phyloP scores from a whole-genome alignment of 1,140 invertebrate genomes.

The Pseudachorutes palmiensis region DNA sequence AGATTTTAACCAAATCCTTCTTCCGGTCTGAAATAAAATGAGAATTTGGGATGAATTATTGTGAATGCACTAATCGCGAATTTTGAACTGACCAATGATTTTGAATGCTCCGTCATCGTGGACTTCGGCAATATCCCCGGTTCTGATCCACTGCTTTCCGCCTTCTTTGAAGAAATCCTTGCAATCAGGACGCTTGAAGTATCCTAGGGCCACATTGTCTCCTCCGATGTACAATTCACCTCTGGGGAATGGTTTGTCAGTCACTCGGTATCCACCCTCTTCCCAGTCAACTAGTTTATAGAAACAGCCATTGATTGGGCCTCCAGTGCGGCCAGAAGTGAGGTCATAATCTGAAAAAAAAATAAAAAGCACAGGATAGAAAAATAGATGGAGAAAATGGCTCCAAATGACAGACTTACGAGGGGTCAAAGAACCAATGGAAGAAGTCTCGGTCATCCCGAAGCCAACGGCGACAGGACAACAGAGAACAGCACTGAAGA shows the following conservation, averaged over 20 bases:
- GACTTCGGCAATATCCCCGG: conserved; percentile 92
- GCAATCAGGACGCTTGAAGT: conserved; percentile 83
- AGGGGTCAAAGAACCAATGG: conserved; percentile 82
- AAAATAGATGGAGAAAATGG: background rate
- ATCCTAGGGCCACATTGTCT: conserved; percentile 83
- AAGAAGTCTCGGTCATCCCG: conserved; percentile 92
- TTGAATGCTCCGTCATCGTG: conserved; percentile 84
- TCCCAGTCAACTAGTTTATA: conserved; percentile 86
- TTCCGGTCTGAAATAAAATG: conserved; percentile 67
- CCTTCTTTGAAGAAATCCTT: conserved; percentile 81
- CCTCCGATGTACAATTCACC: conserved; percentile 56
- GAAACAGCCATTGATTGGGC: conserved; percentile 74
- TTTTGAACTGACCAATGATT: conserved; percentile 93
- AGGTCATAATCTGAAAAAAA: conserved; percentile 53
- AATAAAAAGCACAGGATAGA: conserved; percentile 19
- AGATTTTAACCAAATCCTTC: conserved; percentile 95
- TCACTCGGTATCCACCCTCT: conserved; percentile 84
- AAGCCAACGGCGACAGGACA: conserved; percentile 87
- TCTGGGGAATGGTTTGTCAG: conserved; percentile 80
- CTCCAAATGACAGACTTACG: conserved; percentile 46
- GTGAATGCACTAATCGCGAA: too few species aligned
- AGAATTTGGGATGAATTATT: conserved; percentile 25
- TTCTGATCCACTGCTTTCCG: conserved; percentile 81
- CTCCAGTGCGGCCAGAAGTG: conserved; percentile 75
- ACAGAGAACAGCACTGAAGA: conserved; percentile 87